Conservation (phyloP, 2,888 invertebrate species). For the Andrena minutula region DNA sequence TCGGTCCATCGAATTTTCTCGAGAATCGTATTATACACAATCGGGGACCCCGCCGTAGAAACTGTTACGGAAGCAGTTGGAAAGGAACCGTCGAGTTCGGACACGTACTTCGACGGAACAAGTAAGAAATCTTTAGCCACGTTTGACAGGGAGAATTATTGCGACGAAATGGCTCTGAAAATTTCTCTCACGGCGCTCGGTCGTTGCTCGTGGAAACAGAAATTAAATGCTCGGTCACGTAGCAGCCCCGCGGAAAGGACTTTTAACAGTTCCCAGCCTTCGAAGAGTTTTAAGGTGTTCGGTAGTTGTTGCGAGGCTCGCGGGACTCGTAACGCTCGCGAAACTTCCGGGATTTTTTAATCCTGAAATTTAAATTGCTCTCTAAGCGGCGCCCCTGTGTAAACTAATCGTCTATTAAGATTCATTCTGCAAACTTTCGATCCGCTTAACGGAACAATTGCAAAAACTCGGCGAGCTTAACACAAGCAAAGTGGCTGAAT, state of each 20-base stretch:
- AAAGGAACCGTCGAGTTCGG: background rate
- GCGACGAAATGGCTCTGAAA: constrained; percentile 15
- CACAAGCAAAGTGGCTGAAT: background rate
- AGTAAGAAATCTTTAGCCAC: background rate
- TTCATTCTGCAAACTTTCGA: constrained; percentile 8
- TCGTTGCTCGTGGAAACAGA: background rate
- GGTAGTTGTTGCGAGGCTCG: constrained; percentile 4
- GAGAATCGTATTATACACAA: constrained; percentile 22
- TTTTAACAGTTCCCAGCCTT: constrained; percentile 26
- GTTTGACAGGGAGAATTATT: constrained; percentile 9
- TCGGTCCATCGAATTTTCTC: background rate
- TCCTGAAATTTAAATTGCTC: constrained; percentile 25
- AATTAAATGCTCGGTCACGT: constrained; percentile 52
- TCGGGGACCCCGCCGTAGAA: background rate
- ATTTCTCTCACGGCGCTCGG: constrained; percentile 1
- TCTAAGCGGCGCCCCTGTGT: background rate
- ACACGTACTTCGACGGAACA: constrained; percentile 2
- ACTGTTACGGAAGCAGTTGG: background rate
- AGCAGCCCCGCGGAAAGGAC: constrained; percentile 13
- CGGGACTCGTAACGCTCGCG: constrained; percentile 3
- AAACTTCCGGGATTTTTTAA: constrained; percentile 43
- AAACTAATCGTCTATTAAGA: constrained; percentile 36
- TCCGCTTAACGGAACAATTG: constrained; percentile 12
- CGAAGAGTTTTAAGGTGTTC: constrained; percentile 27
- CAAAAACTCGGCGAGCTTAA: background rate